Percentiles rank a stretch among this genome's conserved stretches.
phyloP scores from a whole-genome alignment of 2,797 vertebrate genomes.

The Falco peregrinus region DNA sequence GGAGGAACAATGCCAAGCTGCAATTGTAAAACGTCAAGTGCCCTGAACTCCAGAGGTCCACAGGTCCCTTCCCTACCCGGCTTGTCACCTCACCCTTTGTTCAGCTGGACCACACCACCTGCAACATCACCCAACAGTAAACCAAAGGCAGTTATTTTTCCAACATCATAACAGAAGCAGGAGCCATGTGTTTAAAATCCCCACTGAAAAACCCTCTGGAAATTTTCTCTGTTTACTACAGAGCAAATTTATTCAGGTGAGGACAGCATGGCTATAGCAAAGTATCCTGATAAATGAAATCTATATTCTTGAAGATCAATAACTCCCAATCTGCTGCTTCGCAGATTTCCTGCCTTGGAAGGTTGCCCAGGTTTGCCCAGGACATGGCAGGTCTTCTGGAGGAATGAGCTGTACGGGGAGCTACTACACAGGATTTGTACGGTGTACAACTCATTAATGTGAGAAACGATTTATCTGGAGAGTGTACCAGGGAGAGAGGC shows the following conservation, averaged over 20 bases:
- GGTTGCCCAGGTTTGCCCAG: constrained; percentile 50
- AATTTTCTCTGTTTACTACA: background rate
- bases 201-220: background rate
- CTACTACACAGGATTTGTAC: constrained; percentile 19
- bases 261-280: background rate
- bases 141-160: background rate
- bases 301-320: constrained; percentile 57
- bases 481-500: background rate
- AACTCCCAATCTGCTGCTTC: constrained; percentile 58
- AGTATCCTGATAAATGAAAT: constrained; percentile 54
- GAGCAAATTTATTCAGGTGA: constrained; percentile 39
- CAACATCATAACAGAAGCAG: background rate
- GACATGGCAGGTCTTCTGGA: constrained; percentile 51
- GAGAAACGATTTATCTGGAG: constrained; percentile 30
- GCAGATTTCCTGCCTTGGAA: constrained; percentile 57
- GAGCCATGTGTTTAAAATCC: background rate
- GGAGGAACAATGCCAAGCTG: background rate
- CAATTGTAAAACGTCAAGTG: background rate
- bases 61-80: background rate
- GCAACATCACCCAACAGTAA: background rate
- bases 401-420: constrained; percentile 33
- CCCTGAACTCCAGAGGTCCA: background rate
- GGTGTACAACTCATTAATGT: constrained; percentile 28
- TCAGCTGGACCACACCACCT: background rate
- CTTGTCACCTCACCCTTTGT: accelerated